These are phyloP conservation scores for Poecilia velifera DNA, from an alignment of 2,797 vertebrate species.

Conservation along the genomic window DNA sequence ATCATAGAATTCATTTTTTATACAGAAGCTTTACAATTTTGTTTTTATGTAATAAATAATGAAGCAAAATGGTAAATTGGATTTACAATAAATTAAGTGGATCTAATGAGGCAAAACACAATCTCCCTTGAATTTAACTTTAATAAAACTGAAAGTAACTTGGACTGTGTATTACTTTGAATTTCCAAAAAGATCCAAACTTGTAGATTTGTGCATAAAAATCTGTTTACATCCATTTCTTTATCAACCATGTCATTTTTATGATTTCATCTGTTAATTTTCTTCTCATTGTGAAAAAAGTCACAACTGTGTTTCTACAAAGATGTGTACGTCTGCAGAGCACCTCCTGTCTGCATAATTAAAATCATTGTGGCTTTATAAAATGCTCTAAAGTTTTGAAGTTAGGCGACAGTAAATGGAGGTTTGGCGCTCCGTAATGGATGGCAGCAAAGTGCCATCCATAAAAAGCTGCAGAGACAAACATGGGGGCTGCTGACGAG, in stretches of 20 bases:
- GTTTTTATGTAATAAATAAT: background rate
- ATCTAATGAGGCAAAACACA: background rate
- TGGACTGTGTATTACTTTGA: background rate
- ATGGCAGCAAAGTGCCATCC: background rate
- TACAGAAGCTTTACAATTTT: background rate
- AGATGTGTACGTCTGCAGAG: background rate
- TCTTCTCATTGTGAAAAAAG: background rate
- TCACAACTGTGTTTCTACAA: background rate
- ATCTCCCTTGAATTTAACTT: background rate
- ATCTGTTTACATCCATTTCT: background rate
- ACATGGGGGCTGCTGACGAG: background rate
- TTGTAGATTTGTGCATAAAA: background rate
- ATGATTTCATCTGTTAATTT: background rate
- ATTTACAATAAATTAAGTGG: background rate
- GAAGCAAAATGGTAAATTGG: background rate
- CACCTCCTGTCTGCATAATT: background rate
- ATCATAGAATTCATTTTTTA: background rate
- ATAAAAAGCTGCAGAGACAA: background rate
- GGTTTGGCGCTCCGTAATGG: background rate
- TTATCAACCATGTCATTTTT: background rate
- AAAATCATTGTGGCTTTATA: background rate
- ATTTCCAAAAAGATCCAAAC: background rate
- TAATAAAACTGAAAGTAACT: background rate
- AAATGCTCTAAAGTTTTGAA: background rate
- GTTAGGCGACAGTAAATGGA: background rate